Evolutionary conservation across 2,797 vertebrate species (phyloP), one percentile per base, ranked within the genome.

Genomic region (Falco naumanni): DNA sequence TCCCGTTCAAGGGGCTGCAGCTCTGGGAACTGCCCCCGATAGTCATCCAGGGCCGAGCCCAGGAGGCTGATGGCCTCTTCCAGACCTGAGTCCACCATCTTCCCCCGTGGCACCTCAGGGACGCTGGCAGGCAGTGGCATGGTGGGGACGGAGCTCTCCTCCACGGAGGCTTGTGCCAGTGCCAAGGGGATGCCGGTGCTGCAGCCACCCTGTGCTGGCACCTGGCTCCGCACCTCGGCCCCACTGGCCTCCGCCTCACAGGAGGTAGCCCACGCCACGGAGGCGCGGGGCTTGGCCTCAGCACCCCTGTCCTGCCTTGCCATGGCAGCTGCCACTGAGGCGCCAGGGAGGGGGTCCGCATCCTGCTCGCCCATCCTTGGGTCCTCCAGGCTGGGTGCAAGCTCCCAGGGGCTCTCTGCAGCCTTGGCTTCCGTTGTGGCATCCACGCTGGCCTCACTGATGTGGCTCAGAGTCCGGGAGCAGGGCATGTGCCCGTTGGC

Each of bases 1-100:
- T 99, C 99, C 91, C 99, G 98, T 82, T 99, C 99, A 9, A 99
- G 98, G 18, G 98, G 97, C 86, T 99, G 99, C 56, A 99, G 96
- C 96, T 99, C 99, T 0, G 99, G 99, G 77, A 99, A 99, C 96
- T 99, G 99, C 57, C 99, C 99, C 94, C 99, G 98, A 94, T 99
- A 99, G 91, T 99, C 99, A 60, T 99, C 99, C 83, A 99, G 97
- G 63, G 99, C 98, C 2, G 99, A 99, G 87, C 98, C 97, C n/a
- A 99, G 94, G 29, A 98, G 96, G 61, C 92, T 87, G 31, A 99
- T 97, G n/a, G 99, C 99, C 8, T 99, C 99, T 45, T 99, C 98
- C 93, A 99, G 95, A 53, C 98, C 98, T 1, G 96, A 98, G 96
- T 99, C 98, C 79, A 82, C 96, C 48, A 60, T 65, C 75, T 96